Base-by-base conservation (phyloP, 2,113 vertebrate species). In the Hippoglossus stenolepis region DNA sequence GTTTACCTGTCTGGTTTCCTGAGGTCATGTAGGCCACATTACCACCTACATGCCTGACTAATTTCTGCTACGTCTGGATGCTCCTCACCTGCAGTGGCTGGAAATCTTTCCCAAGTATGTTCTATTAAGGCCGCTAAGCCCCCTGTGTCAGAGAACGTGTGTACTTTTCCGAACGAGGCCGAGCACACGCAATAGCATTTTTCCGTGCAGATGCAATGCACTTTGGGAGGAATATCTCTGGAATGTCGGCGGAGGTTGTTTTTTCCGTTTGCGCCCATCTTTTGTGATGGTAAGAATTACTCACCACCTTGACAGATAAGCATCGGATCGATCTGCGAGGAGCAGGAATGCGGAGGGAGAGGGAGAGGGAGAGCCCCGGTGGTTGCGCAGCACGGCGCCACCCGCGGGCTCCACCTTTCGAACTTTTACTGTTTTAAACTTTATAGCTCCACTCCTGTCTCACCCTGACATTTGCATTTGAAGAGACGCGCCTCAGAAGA, bases 221-320 rank as follows among this genome's bases (percentile, higher is more conserved):
- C 90, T 90, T 73, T 83, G 86, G 89, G 91, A 24, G 84, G 88
- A 89, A 88, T 90, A 91, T 91, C 87, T 90, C 85, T 69, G 87
- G 92, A 93, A 93, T 94, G 91, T 88, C 85, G 84, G 89, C 23
- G 43, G 5, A 58, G 81, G 76, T 86, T 91, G 73, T 87, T 88
- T 90, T 92, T 90, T 90, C 78, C 79, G 31, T 88, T 89, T 91
- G 82, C 84, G 83, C 81, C 87, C 83, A 81, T 89, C 86, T 90
- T 93, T 93, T 92, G 90, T 90, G 89, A 92, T 92, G 92, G 91
- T 87, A 86, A 78, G 89, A 92, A 90, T 93, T 91, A 93, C 89
- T 93, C 91, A 91, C 73, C 91, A 89, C 87, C 87, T 87, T 91
- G 84, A 90, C 82, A 92, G 89, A 89, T 87, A 92, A 90, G 88